phyloP scores from a whole-genome alignment of 1,140 invertebrate species.

The Formica exsecta region DNA sequence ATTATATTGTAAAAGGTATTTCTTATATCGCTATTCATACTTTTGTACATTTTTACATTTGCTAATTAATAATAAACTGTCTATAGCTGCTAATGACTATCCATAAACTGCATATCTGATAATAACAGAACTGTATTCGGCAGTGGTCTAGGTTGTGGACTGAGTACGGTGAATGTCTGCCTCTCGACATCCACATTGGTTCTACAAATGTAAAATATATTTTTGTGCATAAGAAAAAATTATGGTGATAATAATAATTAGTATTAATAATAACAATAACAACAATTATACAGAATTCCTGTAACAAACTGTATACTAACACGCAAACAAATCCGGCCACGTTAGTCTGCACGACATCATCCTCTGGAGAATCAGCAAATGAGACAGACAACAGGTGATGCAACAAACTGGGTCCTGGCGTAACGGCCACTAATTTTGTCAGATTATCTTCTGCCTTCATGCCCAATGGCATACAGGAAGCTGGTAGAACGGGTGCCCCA shows the following conservation, averaged over 20 bases:
- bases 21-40: background rate
- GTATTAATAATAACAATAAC: conserved; percentile 17
- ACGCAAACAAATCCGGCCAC: conserved; percentile 97
- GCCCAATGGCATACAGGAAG: conserved; percentile 97
- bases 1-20: background rate
- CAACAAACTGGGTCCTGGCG: conserved; percentile 91
- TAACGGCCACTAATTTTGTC: conserved; percentile 95
- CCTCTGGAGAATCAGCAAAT: conserved; percentile 91
- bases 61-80: background rate
- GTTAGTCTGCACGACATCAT: conserved; percentile 95
- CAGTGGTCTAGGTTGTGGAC: conserved; percentile 96
- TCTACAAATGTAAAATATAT: conserved; percentile 87
- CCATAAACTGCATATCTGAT: conserved; percentile 96
- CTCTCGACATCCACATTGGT: conserved; percentile 96
- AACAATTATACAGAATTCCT: conserved; percentile 9
- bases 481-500: conserved; percentile 96
- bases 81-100: conserved; percentile 89
- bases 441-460: conserved; percentile 97
- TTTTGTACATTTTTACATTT: background rate
- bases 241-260: conserved; percentile 23
- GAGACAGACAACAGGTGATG: conserved; percentile 96
- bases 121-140: conserved; percentile 93
- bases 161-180: conserved; percentile 95
- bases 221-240: background rate
- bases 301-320: conserved; percentile 89